These are phyloP conservation scores for Lepilemur ruficaudatus DNA, from an alignment of 2,797 vertebrate species.

Conservation along the genomic window DNA sequence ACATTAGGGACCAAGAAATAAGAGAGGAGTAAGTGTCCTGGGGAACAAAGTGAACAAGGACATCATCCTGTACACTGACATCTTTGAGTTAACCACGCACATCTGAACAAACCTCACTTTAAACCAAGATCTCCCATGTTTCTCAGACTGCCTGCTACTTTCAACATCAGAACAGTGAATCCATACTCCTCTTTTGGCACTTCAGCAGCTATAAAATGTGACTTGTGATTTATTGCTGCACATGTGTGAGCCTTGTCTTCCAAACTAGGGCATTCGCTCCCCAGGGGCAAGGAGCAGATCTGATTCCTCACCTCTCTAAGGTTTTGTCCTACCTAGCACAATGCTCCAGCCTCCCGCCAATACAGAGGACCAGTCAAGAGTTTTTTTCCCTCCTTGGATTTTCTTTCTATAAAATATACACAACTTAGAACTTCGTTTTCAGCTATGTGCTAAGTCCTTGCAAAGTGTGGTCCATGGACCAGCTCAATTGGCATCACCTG, in stretches of 20 bases:
- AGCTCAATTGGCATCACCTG: neutral
- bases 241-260: neutral
- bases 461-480: neutral
- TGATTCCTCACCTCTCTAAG: neutral
- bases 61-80: rapidly evolving
- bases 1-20: neutral
- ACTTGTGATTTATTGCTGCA: neutral
- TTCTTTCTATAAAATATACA: neutral
- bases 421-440: neutral
- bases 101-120: neutral
- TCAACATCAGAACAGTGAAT: neutral
- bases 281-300: neutral
- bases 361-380: neutral
- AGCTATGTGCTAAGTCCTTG: neutral
- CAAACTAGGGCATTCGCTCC: neutral
- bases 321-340: neutral
- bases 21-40: neutral
- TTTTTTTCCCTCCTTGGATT: neutral
- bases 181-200: rapidly evolving
- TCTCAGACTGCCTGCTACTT: neutral
- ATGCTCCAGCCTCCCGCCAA: neutral
- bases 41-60: neutral
- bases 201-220: neutral
- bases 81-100: neutral
- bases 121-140: neutral